Base-by-base conservation (phyloP, 2,888 invertebrate genomes). In the Ophion ventricosus region DNA sequence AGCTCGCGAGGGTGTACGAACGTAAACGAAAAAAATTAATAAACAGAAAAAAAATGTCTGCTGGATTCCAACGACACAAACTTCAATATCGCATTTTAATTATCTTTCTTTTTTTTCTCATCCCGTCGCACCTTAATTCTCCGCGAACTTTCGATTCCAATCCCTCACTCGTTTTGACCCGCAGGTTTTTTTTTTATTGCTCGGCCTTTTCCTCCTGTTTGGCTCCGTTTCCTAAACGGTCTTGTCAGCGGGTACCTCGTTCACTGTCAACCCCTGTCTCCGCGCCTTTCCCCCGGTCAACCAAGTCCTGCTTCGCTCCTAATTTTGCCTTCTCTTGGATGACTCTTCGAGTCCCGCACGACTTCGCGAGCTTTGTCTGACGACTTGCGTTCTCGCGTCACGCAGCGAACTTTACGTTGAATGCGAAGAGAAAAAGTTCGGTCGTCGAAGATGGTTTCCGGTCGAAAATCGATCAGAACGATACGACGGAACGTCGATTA, bases 201-300 rank as follows among this genome's bases (percentile, higher is more conserved):
- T 66, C 23, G 63, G 69, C 70, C 69, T 61, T 77, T 64, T 54
- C 40, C 75, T 64, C n/a, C 56, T 66, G 7, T 40, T 57, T 64
- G 70, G 49, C 56, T 29, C 57, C 57, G 61, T 72, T 69, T 54
- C 79, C 75, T 78, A 20, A 64, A 26, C 83, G 80, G 61, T 72
- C 80, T 76, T 49, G 49, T 49, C 49, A 49, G 49, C 49, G 40
- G 40, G 8, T 11, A 49, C 14, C 49, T 49, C 49, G 14, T 49
- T 49, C 3, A 14, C 49, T 49, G 49, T 49, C 49, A 14, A 14
- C 14, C 17, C 49, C 49, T 49, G 49, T 49, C 49, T 2, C 49
- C 49, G 14, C 49, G 3, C 49, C 14, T 14, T 49, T n/a, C n/a
- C n/a, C n/a, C n/a, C n/a, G n/a, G n/a, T n/a, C 49, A 49, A 49